Conservation (phyloP, 2,113 vertebrate species). For the Plecotus auritus region DNA sequence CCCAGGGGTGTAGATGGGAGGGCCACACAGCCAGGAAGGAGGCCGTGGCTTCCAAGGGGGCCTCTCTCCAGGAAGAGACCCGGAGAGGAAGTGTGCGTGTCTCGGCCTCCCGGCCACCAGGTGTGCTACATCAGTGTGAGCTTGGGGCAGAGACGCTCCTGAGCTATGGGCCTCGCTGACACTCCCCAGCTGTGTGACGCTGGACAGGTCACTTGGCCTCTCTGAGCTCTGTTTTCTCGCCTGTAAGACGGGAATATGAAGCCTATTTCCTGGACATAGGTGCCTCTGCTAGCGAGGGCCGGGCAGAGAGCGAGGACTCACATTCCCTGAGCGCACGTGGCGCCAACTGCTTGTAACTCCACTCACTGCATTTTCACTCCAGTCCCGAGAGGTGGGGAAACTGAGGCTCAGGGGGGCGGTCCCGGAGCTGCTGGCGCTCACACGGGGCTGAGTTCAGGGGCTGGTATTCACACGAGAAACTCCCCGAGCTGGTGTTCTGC, state of each 20-base stretch:
- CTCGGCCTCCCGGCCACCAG: not conserved
- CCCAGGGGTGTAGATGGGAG: not conserved
- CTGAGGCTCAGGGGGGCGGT: not conserved
- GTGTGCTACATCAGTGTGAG: too few species aligned
- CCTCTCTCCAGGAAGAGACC: not conserved
- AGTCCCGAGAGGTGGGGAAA: not conserved
- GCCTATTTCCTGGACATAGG: not conserved
- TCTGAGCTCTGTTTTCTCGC: not conserved
- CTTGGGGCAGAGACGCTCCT: not conserved
- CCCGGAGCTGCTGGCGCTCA: not conserved
- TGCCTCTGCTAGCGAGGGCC: not conserved
- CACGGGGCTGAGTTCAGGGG: rapidly evolving
- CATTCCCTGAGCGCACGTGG: rapidly evolving
- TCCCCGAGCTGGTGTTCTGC: not conserved
- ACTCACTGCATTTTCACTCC: rapidly evolving
- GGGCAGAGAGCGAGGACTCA: not conserved
- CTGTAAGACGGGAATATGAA: not conserved
- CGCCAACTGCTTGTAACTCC: rapidly evolving
- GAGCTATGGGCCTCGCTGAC: not conserved
- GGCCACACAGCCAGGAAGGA: not conserved
- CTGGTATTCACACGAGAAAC: not conserved
- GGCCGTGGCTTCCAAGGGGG: not conserved
- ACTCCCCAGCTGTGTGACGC: not conserved
- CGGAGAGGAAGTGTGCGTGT: not conserved
- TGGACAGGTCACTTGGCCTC: not conserved